Base-by-base conservation (phyloP, 2,888 invertebrate species). In the Holacanthella duospinosa region DNA sequence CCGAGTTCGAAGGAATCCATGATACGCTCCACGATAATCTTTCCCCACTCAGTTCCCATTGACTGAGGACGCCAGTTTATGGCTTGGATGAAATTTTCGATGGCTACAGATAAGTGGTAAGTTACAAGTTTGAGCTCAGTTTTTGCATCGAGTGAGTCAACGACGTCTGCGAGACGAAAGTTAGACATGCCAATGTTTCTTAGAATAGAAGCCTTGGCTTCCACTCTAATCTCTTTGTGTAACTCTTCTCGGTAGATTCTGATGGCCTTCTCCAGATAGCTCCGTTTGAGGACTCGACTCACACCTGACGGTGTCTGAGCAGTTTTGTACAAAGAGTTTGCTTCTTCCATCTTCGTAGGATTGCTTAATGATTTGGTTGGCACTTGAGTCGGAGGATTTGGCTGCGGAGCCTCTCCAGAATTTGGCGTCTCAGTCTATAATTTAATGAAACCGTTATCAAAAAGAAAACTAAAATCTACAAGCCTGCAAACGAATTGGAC, bases 121-220 rank as follows among this genome's bases (percentile, higher is more conserved):
- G 48, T 21, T n/a, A 48, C 48, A 9, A n/a, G 19, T 4, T n/a
- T 4, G n/a, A 48, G 21, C n/a, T 48, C 48, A 9, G 12, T 48
- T 4, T 4, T 21, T 9, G 48, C 12, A 9, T 48, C 48, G 4
- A n/a, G 43, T 1, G 56, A 44, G 12, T 57, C 59, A 29, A 60
- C 2, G 0, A 60, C 27, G 16, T 64, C 48, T 1, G 44, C 64
- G 25, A 64, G 29, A n/a, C 60, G 56, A 36, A 64, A 53, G 29
- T 56, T 55, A 1, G 60, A 24, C 56, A 64, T 19, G 2, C 64
- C 64, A 1, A 60, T 24, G 29, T 64, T 64, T n/a, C 56, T 55
- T 2, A 25, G 19, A 4, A 57, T 29, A 2, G 62, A 59, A 1
- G 56, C n/a, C 4, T 21, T n/a, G 16, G 16, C 21, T 28, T 43